These are phyloP conservation scores for Lasioglossum marginatum DNA, from an alignment of 2,888 invertebrate genomes.

Conservation along the genomic window DNA sequence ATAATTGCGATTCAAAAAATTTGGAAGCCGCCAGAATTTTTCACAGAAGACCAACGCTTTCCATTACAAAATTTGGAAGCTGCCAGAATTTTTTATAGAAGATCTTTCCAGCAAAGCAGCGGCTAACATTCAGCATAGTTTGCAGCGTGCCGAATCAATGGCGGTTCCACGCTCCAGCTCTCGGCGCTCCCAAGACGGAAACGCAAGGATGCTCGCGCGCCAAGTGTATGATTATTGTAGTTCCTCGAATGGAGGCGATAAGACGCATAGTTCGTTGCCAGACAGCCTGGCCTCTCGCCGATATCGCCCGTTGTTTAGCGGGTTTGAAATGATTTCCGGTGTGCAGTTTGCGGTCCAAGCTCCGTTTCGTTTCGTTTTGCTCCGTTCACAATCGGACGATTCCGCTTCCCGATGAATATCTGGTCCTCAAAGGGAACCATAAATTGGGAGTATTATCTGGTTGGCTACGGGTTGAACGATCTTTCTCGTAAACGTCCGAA, in stretches of 20 bases:
- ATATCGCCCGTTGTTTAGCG: constrained; percentile 41
- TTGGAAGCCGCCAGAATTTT: too few species aligned
- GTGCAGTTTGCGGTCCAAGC: constrained; percentile 5
- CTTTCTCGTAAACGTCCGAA: constrained; percentile 11
- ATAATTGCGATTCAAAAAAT: too few species aligned
- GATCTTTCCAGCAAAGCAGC: too few species aligned
- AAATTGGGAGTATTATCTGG: constrained; percentile 37
- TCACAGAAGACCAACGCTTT: too few species aligned
- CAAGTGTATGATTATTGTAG: constrained; percentile 47
- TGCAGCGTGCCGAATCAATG: neutral
- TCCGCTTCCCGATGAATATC: constrained; percentile 32
- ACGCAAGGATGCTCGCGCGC: constrained; percentile 8
- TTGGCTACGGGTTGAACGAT: constrained; percentile 24
- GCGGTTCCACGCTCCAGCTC: neutral
- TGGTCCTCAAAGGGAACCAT: constrained; percentile 12
- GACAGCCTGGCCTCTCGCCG: constrained; percentile 23
- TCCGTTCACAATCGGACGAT: constrained; percentile 25
- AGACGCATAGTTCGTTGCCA: constrained; percentile 43
- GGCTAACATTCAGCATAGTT: neutral
- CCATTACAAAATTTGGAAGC: too few species aligned
- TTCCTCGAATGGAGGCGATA: constrained; percentile 40
- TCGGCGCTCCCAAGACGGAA: constrained; percentile 7
- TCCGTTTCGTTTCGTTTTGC: neutral
- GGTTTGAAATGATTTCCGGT: constrained; percentile 40
- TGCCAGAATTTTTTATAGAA: too few species aligned